These are phyloP conservation scores for Mechanitis mazaeus DNA, from an alignment of 2,888 invertebrate genomes.

Conservation along the genomic window DNA sequence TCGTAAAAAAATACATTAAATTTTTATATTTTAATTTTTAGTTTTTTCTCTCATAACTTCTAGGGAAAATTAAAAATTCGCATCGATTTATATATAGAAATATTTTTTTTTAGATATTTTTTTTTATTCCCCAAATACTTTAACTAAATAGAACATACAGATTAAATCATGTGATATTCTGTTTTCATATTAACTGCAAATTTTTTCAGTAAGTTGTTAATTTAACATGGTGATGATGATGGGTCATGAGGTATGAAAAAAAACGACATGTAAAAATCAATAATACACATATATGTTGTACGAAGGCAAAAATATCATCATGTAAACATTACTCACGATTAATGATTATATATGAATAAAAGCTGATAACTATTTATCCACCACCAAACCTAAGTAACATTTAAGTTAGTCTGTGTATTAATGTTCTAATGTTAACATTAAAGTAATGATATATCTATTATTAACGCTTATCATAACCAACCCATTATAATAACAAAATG, in stretches of 20 bases:
- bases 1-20: too few relatives aligned
- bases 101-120: too few relatives aligned
- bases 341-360: slow-evolving; percentile 62
- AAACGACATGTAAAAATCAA: slow-evolving; percentile 50
- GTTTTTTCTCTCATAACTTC: too few relatives aligned
- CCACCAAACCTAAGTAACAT: slow-evolving; percentile 63
- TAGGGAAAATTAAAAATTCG: too few relatives aligned
- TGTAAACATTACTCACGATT: slow-evolving; percentile 56
- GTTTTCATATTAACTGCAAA: too few relatives aligned
- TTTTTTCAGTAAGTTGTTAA: too few relatives aligned
- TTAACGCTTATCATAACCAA: slow-evolving; percentile 59
- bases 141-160: too few relatives aligned
- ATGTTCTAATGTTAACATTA: slow-evolving; percentile 26
- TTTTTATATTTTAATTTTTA: too few relatives aligned
- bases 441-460: slow-evolving; percentile 41
- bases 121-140: too few relatives aligned
- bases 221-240: not conserved
- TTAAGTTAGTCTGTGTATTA: slow-evolving; percentile 46
- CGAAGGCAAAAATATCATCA: slow-evolving; percentile 51
- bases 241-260: slow-evolving; percentile 32
- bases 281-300: slow-evolving; percentile 51
- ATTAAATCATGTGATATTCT: not conserved
- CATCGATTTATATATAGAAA: too few relatives aligned
- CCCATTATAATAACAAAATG: slow-evolving; percentile 36
- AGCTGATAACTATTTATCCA: slow-evolving; percentile 57